Percentiles rank a stretch among this genome's conserved stretches.
phyloP scores from a whole-genome alignment of 1,140 invertebrate genomes.

The Euwallacea similis region DNA sequence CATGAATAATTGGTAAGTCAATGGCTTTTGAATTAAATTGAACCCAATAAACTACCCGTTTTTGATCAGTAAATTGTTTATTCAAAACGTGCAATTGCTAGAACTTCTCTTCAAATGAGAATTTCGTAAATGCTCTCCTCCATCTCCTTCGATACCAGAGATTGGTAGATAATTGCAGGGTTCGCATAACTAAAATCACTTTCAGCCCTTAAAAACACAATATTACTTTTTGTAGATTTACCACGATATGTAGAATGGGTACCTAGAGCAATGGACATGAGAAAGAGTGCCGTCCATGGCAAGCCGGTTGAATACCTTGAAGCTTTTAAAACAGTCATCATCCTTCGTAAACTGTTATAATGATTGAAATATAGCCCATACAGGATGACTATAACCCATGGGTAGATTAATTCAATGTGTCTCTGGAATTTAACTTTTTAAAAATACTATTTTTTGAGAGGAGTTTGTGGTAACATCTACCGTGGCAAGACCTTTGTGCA shows the following conservation, averaged over 20 bases:
- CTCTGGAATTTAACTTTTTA: conserved; percentile 11
- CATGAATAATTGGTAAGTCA: too few relatives aligned
- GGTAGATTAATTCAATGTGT: conserved; percentile 37
- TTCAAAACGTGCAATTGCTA: too few relatives aligned
- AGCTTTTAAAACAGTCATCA: conserved; percentile 35
- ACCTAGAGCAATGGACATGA: conserved; percentile 36
- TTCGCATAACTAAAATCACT: conserved; percentile 34
- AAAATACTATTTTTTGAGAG: too few relatives aligned
- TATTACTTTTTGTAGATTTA: neutral
- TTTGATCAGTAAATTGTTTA: too few relatives aligned
- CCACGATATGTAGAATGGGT: neutral
- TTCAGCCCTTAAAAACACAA: conserved; percentile 35
- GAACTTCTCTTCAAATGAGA: neutral
- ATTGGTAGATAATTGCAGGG: conserved; percentile 39
- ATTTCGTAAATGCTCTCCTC: neutral
- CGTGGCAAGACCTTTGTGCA: conserved; percentile 35
- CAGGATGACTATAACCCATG: conserved; percentile 33
- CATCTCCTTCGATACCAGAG: conserved; percentile 43
- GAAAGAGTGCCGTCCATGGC: conserved; percentile 38
- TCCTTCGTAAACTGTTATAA: conserved; percentile 36
- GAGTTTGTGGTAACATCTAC: neutral
- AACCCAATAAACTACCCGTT: too few relatives aligned
- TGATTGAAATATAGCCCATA: conserved; percentile 42
- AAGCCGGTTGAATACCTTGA: conserved; percentile 31
- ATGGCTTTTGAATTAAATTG: too few relatives aligned